Evolutionary conservation across 2,797 vertebrate genomes (phyloP).

Genomic region (Decapterus maruadsi): DNA sequence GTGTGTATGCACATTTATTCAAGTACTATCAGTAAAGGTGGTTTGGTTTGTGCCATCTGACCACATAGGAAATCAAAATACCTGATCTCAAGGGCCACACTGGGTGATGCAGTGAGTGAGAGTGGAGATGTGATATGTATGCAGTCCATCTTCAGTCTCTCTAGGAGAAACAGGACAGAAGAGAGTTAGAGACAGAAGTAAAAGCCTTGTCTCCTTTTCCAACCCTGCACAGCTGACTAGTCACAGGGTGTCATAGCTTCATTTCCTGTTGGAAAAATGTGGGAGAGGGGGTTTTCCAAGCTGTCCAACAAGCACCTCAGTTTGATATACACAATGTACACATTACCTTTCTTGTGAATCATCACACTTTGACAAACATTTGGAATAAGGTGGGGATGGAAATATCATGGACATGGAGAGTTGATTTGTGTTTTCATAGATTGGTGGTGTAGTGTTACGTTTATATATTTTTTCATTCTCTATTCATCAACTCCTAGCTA

Average conservation of each 20-base stretch:
- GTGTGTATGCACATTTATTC: conserved; percentile 35
- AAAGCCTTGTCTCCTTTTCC: not conserved
- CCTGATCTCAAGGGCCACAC: not conserved
- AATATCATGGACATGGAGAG: too few species aligned
- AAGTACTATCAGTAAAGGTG: not conserved
- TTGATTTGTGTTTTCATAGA: too few species aligned
- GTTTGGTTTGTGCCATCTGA: not conserved
- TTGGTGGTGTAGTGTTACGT: too few species aligned
- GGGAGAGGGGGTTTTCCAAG: not conserved
- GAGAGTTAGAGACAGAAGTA: not conserved
- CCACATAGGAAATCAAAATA: not conserved
- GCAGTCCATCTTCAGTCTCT: not conserved
- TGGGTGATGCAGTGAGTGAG: not conserved
- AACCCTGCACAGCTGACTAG: too few species aligned
- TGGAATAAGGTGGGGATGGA: too few species aligned
- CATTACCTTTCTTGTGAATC: too few species aligned
- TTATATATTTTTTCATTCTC: not conserved
- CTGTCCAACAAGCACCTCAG: not conserved
- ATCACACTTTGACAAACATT: too few species aligned
- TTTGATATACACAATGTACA: too few species aligned
- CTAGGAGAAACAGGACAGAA: not conserved
- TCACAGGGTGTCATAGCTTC: not conserved
- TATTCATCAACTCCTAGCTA: not conserved
- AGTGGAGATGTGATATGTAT: not conserved
- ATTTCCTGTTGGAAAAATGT: not conserved